Evolutionary conservation across 1,140 invertebrate species (phyloP), one percentile per base, ranked within the genome.

Genomic region (Brachionus asplanchnoidis): DNA sequence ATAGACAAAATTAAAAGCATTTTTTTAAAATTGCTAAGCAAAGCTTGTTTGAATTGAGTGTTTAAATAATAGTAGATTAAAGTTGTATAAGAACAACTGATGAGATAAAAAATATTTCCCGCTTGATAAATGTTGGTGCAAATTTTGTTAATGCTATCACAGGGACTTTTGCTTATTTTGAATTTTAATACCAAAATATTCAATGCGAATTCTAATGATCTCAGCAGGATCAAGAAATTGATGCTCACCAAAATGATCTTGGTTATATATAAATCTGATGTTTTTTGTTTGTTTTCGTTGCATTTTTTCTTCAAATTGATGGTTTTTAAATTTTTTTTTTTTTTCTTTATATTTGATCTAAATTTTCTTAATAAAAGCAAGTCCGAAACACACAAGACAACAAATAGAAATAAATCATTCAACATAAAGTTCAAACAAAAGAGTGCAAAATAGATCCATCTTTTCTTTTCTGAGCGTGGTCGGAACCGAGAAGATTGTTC

Each of bases 71-170:
- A 73, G 5, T 73, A 73, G 8, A 73, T 42, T 1, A 73, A 14
- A 17, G 36, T 40, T 12, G 32, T 2, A 42, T 40, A 73, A 5
- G 68, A 73, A 42, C 68, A 73, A 40, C 28, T 40, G 9, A 73
- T 44, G 5, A 73, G 36, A 42, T 73, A 42, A 7, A 73, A 73
- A n/a, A 73, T 17, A 42, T 73, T 73, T 36, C 68, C 68, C 0
- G n/a, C 17, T 42, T 40, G 36, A 42, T 36, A 73, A 42, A 40
- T 20, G 20, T 73, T 73, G 40, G 68, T 40, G n/a, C 68, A 73
- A 3, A 73, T 73, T 73, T 73, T 73, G 36, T 73, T 73, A n/a
- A 73, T 40, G 1, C n/a, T n/a, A 42, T 73, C 36, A 73, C 68
- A 73, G 6, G 11, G 12, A 36, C 17, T 20, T 73, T 32, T 8